A percentile compares a stretch with the other conserved stretches of the same genome.
Evolutionary conservation across 1,140 invertebrate genomes (phyloP).

Genomic region (Eciton burchellii): DNA sequence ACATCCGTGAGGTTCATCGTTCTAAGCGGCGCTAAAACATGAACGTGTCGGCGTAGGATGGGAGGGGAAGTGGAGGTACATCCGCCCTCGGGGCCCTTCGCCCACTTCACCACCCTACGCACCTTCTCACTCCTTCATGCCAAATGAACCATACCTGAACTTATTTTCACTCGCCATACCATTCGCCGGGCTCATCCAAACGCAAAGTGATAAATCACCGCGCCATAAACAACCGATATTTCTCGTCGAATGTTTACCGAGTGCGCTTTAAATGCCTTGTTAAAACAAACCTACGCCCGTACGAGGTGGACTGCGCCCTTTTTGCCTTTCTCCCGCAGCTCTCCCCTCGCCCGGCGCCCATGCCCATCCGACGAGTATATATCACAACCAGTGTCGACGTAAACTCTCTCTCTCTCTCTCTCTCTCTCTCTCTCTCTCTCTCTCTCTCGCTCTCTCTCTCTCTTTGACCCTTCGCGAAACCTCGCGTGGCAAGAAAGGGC

Average conservation of each 20-base stretch:
- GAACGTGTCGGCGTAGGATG: conserved; percentile 43
- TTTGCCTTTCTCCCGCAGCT: conserved; percentile 59
- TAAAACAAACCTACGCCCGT: conserved; percentile 85
- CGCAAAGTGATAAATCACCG: conserved; percentile 84
- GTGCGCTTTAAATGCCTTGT: conserved; percentile 86
- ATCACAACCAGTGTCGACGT: conserved; percentile 68
- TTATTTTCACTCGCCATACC: conserved; percentile 73
- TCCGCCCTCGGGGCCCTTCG: conserved; percentile 36
- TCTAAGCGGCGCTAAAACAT: conserved; percentile 74
- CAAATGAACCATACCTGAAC: conserved; percentile 77
- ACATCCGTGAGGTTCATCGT: conserved; percentile 31
- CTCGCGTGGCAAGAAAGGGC: conserved; percentile 54
- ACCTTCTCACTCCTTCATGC: conserved; percentile 18
- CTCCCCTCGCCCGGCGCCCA: background rate
- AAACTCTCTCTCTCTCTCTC: conserved; percentile 73
- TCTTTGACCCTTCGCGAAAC: conserved; percentile 72
- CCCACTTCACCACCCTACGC: conserved; percentile 25
- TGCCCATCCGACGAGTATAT: conserved; percentile 69
- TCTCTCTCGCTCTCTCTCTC: no score
- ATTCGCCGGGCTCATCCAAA: conserved; percentile 53
- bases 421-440: no score
- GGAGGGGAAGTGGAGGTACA: background rate
- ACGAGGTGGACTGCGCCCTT: conserved; percentile 68
- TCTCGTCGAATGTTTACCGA: conserved; percentile 85
- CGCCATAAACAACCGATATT: conserved; percentile 85